These are phyloP conservation scores for Macrotrachela quadricornifera DNA, from an alignment of 1,140 invertebrate genomes.

Conservation along the genomic window DNA sequence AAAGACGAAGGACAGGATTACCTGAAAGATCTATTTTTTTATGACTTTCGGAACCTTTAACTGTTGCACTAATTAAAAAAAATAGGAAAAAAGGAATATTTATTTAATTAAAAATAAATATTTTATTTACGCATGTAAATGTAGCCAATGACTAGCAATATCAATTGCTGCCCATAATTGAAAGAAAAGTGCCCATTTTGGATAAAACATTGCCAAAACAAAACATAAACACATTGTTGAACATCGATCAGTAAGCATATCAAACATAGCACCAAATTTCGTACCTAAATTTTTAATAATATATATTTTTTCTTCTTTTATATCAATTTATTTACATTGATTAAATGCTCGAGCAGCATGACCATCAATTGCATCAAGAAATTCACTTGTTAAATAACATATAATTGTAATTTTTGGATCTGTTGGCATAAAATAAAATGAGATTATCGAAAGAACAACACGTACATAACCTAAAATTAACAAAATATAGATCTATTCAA, in stretches of 20 bases:
- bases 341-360: conserved; percentile 76
- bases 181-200: conserved; percentile 73
- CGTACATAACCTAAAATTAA: conserved; percentile 60
- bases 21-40: conserved; percentile 70
- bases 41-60: conserved; percentile 74
- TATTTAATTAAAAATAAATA: no score
- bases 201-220: conserved; percentile 65
- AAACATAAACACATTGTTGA: conserved; percentile 74
- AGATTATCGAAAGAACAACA: conserved; percentile 65
- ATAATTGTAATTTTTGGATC: conserved; percentile 52
- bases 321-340: conserved; percentile 33
- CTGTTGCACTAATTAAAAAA: conserved; percentile 25
- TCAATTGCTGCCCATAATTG: conserved; percentile 81
- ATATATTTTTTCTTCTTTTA: no score
- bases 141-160: conserved; percentile 93
- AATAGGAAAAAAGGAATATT: no score
- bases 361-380: conserved; percentile 87
- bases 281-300: conserved; percentile 37
- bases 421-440: conserved; percentile 79
- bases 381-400: conserved; percentile 68
- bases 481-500: not conserved
- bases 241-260: conserved; percentile 85
- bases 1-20: conserved; percentile 68
- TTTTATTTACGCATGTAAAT: conserved; percentile 47
- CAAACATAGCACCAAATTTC: conserved; percentile 92